Base-by-base conservation (phyloP, 2,888 invertebrate species). In the Orchestes rusci region DNA sequence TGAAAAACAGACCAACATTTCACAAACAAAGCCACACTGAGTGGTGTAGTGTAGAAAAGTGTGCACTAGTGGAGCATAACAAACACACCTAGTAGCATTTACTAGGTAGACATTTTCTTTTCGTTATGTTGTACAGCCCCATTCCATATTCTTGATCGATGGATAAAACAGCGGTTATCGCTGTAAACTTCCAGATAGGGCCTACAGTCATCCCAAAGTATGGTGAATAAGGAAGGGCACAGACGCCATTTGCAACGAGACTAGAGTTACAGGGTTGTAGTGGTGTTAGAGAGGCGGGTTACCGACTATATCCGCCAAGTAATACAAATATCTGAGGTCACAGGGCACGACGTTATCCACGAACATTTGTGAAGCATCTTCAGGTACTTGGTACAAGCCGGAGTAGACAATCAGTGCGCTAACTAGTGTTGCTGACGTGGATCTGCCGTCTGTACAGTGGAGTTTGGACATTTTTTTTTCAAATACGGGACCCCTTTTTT, bases 181-280 rank as follows among this genome's bases (percentile, higher is more conserved):
- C 86, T 86, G 67, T 82, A 93, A 16, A 96, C 79, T 69, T 96
- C 95, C 42, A 92, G 76, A 66, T 87, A 95, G 4, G 95, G 92
- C 47, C 95, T 77, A 64, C 94, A 94, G 1, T 95, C 96, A 69
- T 93, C 94, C 54, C 82, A 83, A 45, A 88, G 80, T 73, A 90
- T 90, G 7, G 93, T 96, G 71, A 95, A 96, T 13, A 92, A 70
- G n/a, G n/a, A n/a, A n/a, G 2, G 96, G 96, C 32, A 95, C 84
- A 0, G 95, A 94, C 56, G 86, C 82, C 59, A 96, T 77, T 12
- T 82, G 79, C 7, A 96, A 62, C 3, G 85, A 83, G 30, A 85
- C 79, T 48, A 96, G 68, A n/a, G 83, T 80, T 3, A 94, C 75
- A 3, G 89, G 84, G 59, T 82, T 82, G 61, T 82, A 84, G 67